Evolutionary conservation across 2,113 vertebrate genomes (phyloP), one percentile per base, ranked within the genome.

Genomic region (Notarius quadriscutis): DNA sequence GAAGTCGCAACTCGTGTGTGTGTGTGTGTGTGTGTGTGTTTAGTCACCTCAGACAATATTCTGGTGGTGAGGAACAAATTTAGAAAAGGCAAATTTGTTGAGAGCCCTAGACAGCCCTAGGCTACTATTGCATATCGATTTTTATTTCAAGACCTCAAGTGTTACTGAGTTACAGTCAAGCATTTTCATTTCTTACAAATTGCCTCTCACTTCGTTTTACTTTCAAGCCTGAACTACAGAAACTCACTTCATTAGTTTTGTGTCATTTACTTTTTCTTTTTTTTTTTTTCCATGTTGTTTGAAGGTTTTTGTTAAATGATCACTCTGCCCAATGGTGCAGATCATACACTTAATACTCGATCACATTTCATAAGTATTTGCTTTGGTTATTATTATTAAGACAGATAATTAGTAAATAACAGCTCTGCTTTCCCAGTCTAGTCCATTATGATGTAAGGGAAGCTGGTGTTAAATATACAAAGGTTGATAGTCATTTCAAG

Each of bases 41-140:
- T 81, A 34, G 15, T 58, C 30, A 81, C 78, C 78, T 81, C 9
- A 81, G 27, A 80, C n/a, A 81, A 60, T 60, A 80, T 81, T 60
- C 55, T 34, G 27, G 27, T 30, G 27, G 27, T 80, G 58, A 81
- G 27, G 27, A 58, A 58, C n/a, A 57, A n/a, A 79, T 79, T 79
- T 55, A 14, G 20, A 55, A 78, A 78, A 14, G 53, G n/a, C 58
- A 80, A 80, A 58, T 57, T 2, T 8, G 27, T 27, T 27, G 12
- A 41, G 41, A 41, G 41, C 41, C 41, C 41, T 41, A 41, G 41
- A 53, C 15, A 18, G 71, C 34, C 15, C 17, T n/a, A 53, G 48
- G 10, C 50, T 18, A 51, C 17, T 58, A 41, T 25, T 81, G 11
- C 30, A 62, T 62, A 25, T 81, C 20, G 55, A 55, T 55, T 69